Evolutionary conservation across 92 coral and sea anemone genomes (phyloP).

Genomic region (Parazoanthus atlanticus): DNA sequence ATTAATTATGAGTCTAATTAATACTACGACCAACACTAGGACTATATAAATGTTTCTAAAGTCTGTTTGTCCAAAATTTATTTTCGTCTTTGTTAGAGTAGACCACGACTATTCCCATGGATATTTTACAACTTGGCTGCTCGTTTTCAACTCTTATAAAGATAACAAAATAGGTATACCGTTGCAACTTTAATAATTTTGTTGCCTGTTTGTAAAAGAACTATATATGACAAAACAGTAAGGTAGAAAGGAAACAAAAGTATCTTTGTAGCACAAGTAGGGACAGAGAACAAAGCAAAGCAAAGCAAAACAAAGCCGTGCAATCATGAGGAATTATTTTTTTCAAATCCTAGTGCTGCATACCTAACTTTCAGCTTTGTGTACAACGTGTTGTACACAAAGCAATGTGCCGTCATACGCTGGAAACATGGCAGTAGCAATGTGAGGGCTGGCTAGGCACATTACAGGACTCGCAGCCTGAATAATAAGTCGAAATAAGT

Average conservation of each 20-base stretch:
- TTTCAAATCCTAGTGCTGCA: neutral
- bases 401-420: constrained; percentile 35
- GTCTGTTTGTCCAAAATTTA: neutral
- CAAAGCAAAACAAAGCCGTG: neutral
- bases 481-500: constrained; percentile 33
- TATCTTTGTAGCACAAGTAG: neutral
- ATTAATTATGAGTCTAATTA: no score
- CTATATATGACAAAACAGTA: neutral
- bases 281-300: neutral
- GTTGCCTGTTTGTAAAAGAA: neutral
- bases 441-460: constrained; percentile 17
- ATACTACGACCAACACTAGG: no score
- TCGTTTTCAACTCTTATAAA: neutral
- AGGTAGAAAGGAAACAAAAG: neutral
- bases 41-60: no score
- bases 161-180: neutral
- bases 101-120: neutral
- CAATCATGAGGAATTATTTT: neutral
- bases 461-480: constrained; percentile 36
- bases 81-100: neutral
- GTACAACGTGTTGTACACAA: constrained; percentile 36
- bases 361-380: constrained; percentile 36
- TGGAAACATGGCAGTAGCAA: constrained; percentile 44
- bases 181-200: neutral
- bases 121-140: no score